phyloP scores from a whole-genome alignment of 2,888 invertebrate genomes.

The Cosmopolites sordidus region DNA sequence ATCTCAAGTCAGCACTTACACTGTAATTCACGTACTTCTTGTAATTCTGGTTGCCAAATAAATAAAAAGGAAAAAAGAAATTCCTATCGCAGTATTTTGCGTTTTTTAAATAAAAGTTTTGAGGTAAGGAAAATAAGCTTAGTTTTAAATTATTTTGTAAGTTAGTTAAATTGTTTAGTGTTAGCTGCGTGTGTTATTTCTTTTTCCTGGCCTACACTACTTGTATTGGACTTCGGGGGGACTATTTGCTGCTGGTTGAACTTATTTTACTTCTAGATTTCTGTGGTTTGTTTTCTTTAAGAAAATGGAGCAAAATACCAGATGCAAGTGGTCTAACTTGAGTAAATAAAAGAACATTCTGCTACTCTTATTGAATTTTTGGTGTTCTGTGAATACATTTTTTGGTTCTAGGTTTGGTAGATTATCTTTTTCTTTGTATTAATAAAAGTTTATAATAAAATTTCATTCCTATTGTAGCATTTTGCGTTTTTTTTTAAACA shows the following conservation, averaged over 20 bases:
- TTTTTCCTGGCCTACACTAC: no score
- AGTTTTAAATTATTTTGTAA: background rate
- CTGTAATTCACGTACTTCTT: no score
- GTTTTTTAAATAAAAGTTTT: constrained; percentile 6
- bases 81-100: constrained; percentile 12
- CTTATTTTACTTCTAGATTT: no score
- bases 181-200: no score
- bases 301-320: no score
- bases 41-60: no score
- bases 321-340: constrained; percentile 3
- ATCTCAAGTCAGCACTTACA: no score
- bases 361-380: constrained; percentile 1
- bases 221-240: no score
- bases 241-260: no score
- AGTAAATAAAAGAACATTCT: constrained; percentile 2
- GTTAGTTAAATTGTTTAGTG: background rate
- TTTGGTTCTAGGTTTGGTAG: background rate
- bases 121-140: background rate
- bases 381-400: constrained; percentile 7
- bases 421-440: background rate
- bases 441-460: background rate
- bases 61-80: no score
- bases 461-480: constrained; percentile 16
- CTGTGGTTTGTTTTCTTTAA: no score
- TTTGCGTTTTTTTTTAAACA: constrained; percentile 7